Percentiles rank a stretch among this genome's conserved stretches.
phyloP scores from a whole-genome alignment of 1,140 invertebrate species.

The Nasonia vitripennis region DNA sequence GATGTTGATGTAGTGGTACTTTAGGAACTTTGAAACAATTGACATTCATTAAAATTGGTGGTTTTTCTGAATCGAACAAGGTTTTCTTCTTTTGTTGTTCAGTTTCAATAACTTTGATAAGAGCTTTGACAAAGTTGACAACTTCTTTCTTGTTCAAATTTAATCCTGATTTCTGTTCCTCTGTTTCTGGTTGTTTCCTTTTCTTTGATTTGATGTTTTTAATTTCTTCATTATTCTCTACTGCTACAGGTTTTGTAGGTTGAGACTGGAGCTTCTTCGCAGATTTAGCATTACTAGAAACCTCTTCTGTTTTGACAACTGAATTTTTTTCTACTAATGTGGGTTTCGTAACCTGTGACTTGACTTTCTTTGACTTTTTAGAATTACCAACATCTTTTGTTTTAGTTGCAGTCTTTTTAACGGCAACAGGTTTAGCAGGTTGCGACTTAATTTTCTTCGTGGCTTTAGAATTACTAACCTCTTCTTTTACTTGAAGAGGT shows the following conservation, averaged over 20 bases:
- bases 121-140: constrained; percentile 60
- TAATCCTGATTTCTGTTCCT: background rate
- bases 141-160: constrained; percentile 56
- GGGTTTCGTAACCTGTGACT: background rate
- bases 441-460: background rate
- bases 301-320: background rate
- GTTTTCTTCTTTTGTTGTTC: constrained; percentile 62
- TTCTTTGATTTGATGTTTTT: constrained; percentile 38
- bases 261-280: constrained; percentile 1
- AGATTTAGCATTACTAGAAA: background rate
- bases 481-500: background rate
- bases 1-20: constrained; percentile 65
- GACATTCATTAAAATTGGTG: constrained; percentile 71
- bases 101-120: constrained; percentile 59
- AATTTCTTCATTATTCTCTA: constrained; percentile 20
- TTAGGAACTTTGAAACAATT: constrained; percentile 73
- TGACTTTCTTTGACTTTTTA: background rate
- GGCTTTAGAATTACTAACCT: background rate
- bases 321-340: background rate
- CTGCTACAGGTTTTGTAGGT: background rate
- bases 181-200: constrained; percentile 9
- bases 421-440: background rate
- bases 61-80: constrained; percentile 66
- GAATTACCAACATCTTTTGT: background rate
- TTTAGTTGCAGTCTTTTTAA: background rate